Base-by-base conservation (phyloP, 1,140 invertebrate genomes). In the Penaeus vannamei region DNA sequence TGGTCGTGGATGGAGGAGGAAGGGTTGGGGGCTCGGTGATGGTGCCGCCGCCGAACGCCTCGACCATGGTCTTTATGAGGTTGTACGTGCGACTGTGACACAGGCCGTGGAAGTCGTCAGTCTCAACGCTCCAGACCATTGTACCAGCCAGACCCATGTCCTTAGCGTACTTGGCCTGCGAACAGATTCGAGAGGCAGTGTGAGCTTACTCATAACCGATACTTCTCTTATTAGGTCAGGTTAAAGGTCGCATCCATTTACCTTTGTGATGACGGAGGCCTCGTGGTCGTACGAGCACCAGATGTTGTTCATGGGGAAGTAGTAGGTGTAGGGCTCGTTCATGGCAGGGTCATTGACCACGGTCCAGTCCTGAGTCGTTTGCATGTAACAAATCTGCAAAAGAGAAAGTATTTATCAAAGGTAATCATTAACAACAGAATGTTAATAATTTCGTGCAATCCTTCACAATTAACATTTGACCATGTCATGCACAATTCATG, bases 41-140 rank as follows among this genome's bases (percentile, higher is more conserved):
- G 53, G 53, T 10, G 7, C 53, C 53, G 17, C 53, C 53, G 53
- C 53, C 53, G 72, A 76, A 76, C 29, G 32, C 72, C 29, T 29
- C 72, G 10, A 32, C 29, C 29, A 76, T 62, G n/a, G 32, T 88
- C 79, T 62, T 83, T 53, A 87, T 81, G 77, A 87, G 86, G 19
- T 26, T 26, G 77, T 19, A 84, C 76, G 32, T 14, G 36, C 66
- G 60, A 19, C 4, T 91, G n/a, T 94, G 93, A 91, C 95, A 96
- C 0, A 92, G 90, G 1, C 94, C 95, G 19, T 90, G 92, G 91
- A 96, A 96, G 92, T 96, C 96, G 91, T 96, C 96, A 80, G 95
- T 95, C 86, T 96, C 96, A 12, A 97, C 93, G 90, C 95, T 95
- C 96, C 96, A 97, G 0, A 95, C 89, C 95, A 96, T 96, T 5